phyloP scores from a whole-genome alignment of 2,113 vertebrate genomes.

The Nothocercus julius region DNA sequence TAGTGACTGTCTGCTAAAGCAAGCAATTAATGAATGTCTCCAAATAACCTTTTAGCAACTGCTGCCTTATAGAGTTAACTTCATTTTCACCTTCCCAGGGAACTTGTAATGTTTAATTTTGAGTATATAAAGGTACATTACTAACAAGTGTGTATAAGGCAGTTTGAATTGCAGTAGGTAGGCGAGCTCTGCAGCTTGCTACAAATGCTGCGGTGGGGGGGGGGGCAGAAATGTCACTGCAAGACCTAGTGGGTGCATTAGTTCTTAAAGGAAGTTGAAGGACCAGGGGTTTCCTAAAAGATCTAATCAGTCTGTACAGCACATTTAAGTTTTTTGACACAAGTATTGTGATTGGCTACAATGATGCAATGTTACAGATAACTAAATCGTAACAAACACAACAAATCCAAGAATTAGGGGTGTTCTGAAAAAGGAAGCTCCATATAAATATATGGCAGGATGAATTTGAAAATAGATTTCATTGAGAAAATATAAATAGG shows the following conservation, averaged over 20 bases:
- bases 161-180: background rate
- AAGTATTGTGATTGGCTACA: background rate
- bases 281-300: background rate
- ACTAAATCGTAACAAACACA: background rate
- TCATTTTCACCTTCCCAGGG: background rate
- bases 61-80: background rate
- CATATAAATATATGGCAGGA: background rate
- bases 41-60: constrained; percentile 47
- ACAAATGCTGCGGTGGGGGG: rapidly evolving
- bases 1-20: constrained; percentile 38
- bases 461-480: background rate
- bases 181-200: background rate
- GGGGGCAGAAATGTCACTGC: background rate
- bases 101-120: background rate
- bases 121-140: background rate
- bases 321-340: background rate
- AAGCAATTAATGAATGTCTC: constrained; percentile 47
- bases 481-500: background rate
- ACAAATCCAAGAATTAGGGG: background rate
- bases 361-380: background rate
- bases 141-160: background rate
- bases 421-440: background rate
- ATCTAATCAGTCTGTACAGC: background rate
- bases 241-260: background rate
- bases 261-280: background rate